Base-by-base conservation (phyloP, 2,113 vertebrate genomes). In the Syngnathoides biaculeatus region DNA sequence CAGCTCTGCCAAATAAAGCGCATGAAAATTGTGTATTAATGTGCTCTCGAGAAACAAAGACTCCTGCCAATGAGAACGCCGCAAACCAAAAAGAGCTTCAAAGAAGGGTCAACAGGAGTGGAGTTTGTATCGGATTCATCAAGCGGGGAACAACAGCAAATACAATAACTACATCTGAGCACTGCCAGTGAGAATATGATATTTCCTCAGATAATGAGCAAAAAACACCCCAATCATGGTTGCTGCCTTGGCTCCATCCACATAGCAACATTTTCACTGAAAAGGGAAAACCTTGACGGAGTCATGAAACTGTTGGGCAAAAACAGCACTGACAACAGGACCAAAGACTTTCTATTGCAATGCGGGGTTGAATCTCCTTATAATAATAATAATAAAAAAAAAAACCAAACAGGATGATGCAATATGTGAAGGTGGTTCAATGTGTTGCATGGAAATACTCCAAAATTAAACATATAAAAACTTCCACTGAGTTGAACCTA, bases 91-190 rank as follows among this genome's bases (percentile, higher is more conserved):
- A 9, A 2, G 17, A 20, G 8, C 11, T 9, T 24, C 35, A 39
- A 40, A 40, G 14, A 40, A 40, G 38, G n/a, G 19, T 39, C n/a
- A 39, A 40, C 11, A 7, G 9, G 20, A 60, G n/a, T 40, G 38
- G 14, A 39, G 4, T 59, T 38, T 19, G 14, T 58, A 39, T 59
- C n/a, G 57, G 57, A 17, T 40, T 40, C 58, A 61, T 60, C 38
- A 38, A 30, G 5, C 8, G 8, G 55, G 30, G 55, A 40, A 60
- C 58, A 60, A 60, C 22, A 61, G 58, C 58, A 60, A 60, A 60
- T 61, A 22, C 14, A 9, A 11, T 60, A 39, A 60, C 35, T 60
- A n/a, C 7, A 59, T 38, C 9, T 11, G 57, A 19, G 35, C 38
- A 20, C 5, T 59, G 27, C 57, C 38, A 61, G 22, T n/a, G 12